Percentiles rank a stretch among this genome's conserved stretches.
Conservation (phyloP, 2,113 vertebrate genomes). For the Propithecus coquereli region DNA sequence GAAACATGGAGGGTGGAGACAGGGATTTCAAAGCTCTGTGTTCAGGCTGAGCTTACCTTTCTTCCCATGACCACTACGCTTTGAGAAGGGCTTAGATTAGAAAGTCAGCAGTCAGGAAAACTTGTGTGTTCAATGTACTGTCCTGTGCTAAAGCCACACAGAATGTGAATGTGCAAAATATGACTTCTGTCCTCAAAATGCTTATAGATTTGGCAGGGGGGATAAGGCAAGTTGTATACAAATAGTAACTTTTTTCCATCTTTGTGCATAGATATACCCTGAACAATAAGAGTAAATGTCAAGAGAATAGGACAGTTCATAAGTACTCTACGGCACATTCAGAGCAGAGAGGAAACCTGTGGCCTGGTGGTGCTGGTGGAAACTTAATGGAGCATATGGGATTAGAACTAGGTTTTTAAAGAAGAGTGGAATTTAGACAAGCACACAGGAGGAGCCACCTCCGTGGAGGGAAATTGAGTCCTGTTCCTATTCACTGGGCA, state of each 20-base stretch:
- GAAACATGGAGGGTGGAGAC: neutral
- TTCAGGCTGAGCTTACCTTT: neutral
- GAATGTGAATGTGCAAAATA: neutral
- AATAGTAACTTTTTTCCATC: neutral
- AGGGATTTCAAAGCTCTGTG: neutral
- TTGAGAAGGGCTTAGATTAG: neutral
- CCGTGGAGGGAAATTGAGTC: neutral
- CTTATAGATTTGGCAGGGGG: neutral
- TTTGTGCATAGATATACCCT: neutral
- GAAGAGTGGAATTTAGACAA: neutral
- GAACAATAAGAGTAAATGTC: neutral
- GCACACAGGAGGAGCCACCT: rapidly evolving
- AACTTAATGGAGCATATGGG: neutral
- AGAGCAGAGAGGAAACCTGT: neutral
- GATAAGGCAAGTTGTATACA: neutral
- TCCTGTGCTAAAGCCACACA: neutral
- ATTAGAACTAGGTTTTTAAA: neutral
- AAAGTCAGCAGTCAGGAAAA: neutral
- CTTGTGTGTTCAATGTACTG: neutral
- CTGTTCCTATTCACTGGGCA: neutral
- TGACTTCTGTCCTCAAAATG: neutral
- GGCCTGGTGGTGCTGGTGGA: neutral
- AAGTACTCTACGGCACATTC: neutral
- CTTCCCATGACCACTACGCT: neutral
- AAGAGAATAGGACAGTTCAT: neutral